Conservation (phyloP, 2,888 invertebrate genomes). For the Phymatocera aterrima region DNA sequence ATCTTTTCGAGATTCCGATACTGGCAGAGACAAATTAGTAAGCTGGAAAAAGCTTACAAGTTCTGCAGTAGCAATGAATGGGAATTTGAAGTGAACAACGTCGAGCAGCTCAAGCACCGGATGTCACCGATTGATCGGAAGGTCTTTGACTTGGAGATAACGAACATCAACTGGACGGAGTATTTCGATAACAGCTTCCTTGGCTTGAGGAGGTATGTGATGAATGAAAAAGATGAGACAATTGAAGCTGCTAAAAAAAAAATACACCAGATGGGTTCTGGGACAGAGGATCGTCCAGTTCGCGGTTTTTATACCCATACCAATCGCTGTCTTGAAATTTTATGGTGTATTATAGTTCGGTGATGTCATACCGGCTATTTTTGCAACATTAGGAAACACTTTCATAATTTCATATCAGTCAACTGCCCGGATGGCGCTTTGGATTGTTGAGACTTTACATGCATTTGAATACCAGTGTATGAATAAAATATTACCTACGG, state of each 20-base stretch:
- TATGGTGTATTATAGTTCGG: too few relatives aligned
- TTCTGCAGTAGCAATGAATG: conserved; percentile 78
- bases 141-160: conserved; percentile 4
- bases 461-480: too few relatives aligned
- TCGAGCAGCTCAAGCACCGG: conserved; percentile 66
- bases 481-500: too few relatives aligned
- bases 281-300: too few relatives aligned
- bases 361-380: too few relatives aligned
- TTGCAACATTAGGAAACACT: too few relatives aligned
- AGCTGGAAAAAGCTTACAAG: conserved; percentile 74
- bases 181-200: background rate
- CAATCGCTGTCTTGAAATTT: too few relatives aligned
- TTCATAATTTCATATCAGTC: too few relatives aligned
- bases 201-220: background rate
- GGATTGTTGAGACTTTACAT: too few relatives aligned
- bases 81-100: conserved; percentile 73
- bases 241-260: background rate
- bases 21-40: conserved; percentile 75
- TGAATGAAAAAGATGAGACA: background rate
- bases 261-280: background rate
- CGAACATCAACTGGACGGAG: conserved; percentile 7
- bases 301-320: too few relatives aligned
- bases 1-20: conserved; percentile 75
- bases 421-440: too few relatives aligned
- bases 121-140: conserved; percentile 61